Evolutionary conservation across 2,888 invertebrate genomes (phyloP), one percentile per base, ranked within the genome.

Genomic region (Lordiphosa fenestrarum): DNA sequence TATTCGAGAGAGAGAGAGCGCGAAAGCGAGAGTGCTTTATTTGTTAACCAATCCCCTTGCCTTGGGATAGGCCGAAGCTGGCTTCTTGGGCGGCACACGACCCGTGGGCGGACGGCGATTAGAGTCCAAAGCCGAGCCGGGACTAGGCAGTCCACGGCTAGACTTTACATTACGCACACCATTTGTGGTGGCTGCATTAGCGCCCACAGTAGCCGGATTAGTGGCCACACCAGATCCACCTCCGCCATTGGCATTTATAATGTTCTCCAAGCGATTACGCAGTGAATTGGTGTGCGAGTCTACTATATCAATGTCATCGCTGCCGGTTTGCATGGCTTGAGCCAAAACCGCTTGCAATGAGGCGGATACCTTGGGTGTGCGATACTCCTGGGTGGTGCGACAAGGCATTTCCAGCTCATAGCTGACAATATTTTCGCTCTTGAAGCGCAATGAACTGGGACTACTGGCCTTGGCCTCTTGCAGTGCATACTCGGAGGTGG

Each of bases 401-500:
- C 89, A 88, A 7, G 90, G 90, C 90, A 90, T 89, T 59, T 90
- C 90, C 51, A 90, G 68, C 58, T 90, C 90, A 55, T 90, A 89
- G 60, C 76, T 86, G 10, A 90, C 84, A 49, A 90, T 90, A 63
- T 90, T 90, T 58, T 90, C 90, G 63, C 87, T 89, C 66, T 87
- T 88, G 40, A 87, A 90, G 36, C 90, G 88, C 37, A 89, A 61
- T 0, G 88, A 73, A 2, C 84, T 71, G 5, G 84, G 68, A 1
- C 81, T 70, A 65, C 84, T 88, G 4, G 84, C 80, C 60, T 89
- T 89, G n/a, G 88, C 81, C 71, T 88, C 84, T 60, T 88, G 78
- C 49, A 89, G 54, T 1, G 94, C 93, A 78, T 93, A 92, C 84
- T 91, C 92, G 36, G 90, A 93, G 55, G 93, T 90, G 19, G 94